Conservation (phyloP, 1,140 invertebrate genomes). For the Temnothorax curvispinosus region DNA sequence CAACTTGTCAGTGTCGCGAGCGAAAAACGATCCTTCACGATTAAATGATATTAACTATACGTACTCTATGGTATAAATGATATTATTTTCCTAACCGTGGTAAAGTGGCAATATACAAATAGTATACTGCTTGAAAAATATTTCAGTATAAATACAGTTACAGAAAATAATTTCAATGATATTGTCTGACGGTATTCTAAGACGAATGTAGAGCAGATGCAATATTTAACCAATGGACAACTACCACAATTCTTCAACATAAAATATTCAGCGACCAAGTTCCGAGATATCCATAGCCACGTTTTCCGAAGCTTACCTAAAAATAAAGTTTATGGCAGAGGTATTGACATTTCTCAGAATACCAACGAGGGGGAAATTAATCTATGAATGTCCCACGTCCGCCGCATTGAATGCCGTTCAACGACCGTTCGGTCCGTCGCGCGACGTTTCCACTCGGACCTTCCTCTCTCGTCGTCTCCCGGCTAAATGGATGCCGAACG, state of each 20-base stretch:
- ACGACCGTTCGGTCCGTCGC: background rate
- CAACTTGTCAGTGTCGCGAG: background rate
- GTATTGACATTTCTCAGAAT: slow-evolving; percentile 7
- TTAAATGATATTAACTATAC: background rate
- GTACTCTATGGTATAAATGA: background rate
- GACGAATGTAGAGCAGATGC: background rate
- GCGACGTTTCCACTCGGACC: background rate
- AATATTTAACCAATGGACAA: background rate
- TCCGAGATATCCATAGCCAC: background rate
- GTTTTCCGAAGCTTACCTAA: background rate
- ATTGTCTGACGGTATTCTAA: background rate
- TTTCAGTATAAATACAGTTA: background rate
- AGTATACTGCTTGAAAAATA: background rate
- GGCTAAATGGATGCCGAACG: slow-evolving; percentile 29
- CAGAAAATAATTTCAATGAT: background rate
- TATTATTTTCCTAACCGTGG: background rate
- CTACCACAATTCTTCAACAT: background rate
- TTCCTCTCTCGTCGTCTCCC: background rate
- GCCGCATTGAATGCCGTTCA: background rate
- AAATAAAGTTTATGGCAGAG: background rate
- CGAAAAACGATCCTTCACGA: background rate
- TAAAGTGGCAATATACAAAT: background rate
- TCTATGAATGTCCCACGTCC: background rate
- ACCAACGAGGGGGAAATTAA: slow-evolving; percentile 1
- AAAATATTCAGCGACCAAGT: background rate